These are phyloP conservation scores for Rhodophaea formosa DNA, from an alignment of 2,888 invertebrate genomes.

Conservation along the genomic window DNA sequence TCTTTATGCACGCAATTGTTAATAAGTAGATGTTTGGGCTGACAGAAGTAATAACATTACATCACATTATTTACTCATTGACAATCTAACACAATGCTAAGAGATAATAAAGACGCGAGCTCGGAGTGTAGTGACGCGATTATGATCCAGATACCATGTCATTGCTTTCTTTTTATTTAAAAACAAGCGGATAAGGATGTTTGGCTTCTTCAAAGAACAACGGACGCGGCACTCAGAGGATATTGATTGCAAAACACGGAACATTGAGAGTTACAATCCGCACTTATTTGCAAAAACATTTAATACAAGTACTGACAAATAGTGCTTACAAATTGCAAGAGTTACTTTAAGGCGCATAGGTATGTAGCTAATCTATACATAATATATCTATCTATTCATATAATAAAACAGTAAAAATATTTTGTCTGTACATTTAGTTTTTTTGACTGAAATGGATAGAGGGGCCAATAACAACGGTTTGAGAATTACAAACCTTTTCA, in stretches of 20 bases:
- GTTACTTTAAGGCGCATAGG: not conserved
- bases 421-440: too few relatives aligned
- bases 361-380: not conserved
- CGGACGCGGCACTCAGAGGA: not conserved
- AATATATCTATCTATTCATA: too few relatives aligned
- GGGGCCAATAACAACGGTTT: too few relatives aligned
- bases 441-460: too few relatives aligned
- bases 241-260: conserved; percentile 7
- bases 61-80: not conserved
- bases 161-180: conserved; percentile 19
- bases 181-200: conserved; percentile 23
- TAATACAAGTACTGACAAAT: not conserved
- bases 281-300: not conserved
- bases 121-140: not conserved
- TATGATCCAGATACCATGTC: not conserved
- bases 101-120: not conserved
- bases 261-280: not conserved
- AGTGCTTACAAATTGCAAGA: not conserved
- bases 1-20: not conserved
- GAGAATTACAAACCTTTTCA: too few relatives aligned
- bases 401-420: too few relatives aligned
- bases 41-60: conserved; percentile 2
- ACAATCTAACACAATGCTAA: not conserved
- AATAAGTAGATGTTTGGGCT: not conserved
- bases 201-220: conserved; percentile 14